Conservation (phyloP, 2,113 vertebrate genomes). For the Sardina pilchardus region DNA sequence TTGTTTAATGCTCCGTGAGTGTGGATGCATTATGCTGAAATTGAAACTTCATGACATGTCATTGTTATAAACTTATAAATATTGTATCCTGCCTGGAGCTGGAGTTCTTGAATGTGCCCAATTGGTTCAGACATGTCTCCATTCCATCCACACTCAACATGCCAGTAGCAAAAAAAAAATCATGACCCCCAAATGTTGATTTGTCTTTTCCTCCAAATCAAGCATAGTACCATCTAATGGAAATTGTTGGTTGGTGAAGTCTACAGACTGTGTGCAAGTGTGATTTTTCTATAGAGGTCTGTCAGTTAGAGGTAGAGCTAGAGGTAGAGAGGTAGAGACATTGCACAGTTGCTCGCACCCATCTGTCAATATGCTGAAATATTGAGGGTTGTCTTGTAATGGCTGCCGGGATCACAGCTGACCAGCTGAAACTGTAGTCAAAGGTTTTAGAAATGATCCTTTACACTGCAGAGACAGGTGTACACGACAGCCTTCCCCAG, state of each 20-base stretch:
- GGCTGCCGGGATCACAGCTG: slow-evolving; percentile 36
- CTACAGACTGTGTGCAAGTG: neutral
- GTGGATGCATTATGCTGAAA: slow-evolving; percentile 43
- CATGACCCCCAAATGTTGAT: neutral
- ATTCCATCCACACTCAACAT: slow-evolving; percentile 12
- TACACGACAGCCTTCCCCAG: slow-evolving; percentile 1
- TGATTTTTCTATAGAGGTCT: neutral
- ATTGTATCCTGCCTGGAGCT: slow-evolving; percentile 1
- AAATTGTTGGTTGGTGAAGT: neutral
- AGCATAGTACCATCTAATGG: neutral
- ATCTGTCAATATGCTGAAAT: slow-evolving; percentile 57
- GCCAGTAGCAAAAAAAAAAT: neutral
- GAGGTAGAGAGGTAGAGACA: neutral
- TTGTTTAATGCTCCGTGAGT: slow-evolving; percentile 41
- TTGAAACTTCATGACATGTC: slow-evolving; percentile 47
- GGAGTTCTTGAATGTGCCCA: slow-evolving; percentile 7
- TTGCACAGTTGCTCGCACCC: slow-evolving; percentile 23
- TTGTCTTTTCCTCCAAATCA: neutral
- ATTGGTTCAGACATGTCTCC: slow-evolving; percentile 11
- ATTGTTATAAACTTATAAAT: slow-evolving; percentile 41
- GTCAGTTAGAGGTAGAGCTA: neutral
- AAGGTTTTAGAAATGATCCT: slow-evolving; percentile 23
- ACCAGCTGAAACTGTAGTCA: slow-evolving; percentile 40
- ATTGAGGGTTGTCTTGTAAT: slow-evolving; percentile 29
- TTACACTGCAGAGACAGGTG: slow-evolving; percentile 51